These are phyloP conservation scores for Drosophila tripunctata DNA, from an alignment of 2,888 invertebrate species.

Conservation along the genomic window DNA sequence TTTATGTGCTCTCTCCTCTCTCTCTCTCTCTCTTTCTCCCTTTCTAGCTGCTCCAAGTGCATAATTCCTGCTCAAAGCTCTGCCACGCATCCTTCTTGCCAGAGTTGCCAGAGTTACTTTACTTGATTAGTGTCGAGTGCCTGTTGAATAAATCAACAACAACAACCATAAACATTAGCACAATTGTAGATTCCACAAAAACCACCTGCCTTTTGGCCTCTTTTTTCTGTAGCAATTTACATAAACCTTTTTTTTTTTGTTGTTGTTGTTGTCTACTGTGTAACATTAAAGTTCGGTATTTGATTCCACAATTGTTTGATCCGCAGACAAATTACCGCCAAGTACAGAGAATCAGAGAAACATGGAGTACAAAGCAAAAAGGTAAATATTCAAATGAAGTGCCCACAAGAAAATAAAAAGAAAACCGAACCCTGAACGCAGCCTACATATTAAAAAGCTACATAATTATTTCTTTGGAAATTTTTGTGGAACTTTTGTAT, in stretches of 20 bases:
- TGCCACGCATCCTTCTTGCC: conserved; percentile 40
- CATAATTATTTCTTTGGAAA: conserved; percentile 3
- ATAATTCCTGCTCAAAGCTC: conserved; percentile 62
- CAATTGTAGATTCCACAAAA: conserved; percentile 13
- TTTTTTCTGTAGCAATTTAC: conserved; percentile 36
- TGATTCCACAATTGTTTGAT: conserved; percentile 60
- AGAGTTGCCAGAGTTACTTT: conserved; percentile 60
- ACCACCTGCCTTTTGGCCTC: conserved; percentile 34
- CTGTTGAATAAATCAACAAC: conserved; percentile 68
- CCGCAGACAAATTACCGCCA: conserved; percentile 59
- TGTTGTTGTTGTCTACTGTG: too few species aligned
- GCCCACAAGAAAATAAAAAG: background rate
- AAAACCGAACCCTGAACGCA: conserved; percentile 22
- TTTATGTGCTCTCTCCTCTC: conserved; percentile 62
- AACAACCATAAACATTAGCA: conserved; percentile 45
- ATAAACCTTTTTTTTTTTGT: conserved; percentile 40
- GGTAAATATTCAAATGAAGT: conserved; percentile 58
- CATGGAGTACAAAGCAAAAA: conserved; percentile 25
- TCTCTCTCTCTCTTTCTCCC: conserved; percentile 8
- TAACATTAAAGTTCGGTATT: conserved; percentile 14
- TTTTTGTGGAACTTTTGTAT: conserved; percentile 3
- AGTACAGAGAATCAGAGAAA: conserved; percentile 12
- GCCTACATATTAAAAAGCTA: conserved; percentile 57
- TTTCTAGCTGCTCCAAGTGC: conserved; percentile 43
- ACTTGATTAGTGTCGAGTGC: conserved; percentile 76